phyloP scores from a whole-genome alignment of 2,888 invertebrate species.

The Dolomedes plantarius region DNA sequence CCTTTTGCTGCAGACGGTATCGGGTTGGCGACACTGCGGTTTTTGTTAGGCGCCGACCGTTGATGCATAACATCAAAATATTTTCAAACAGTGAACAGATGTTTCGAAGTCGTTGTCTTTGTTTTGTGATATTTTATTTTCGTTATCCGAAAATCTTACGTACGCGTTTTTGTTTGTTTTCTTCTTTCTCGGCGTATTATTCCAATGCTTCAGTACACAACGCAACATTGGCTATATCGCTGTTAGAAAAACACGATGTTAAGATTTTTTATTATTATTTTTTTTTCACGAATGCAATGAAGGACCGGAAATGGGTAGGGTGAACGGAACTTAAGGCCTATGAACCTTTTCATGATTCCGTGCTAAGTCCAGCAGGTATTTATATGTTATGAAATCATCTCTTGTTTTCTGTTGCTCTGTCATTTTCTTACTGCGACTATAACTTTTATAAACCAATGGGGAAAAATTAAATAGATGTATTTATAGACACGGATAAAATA shows the following conservation, averaged over 20 bases:
- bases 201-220: background rate
- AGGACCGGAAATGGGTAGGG: constrained; percentile 9
- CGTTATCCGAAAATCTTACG: background rate
- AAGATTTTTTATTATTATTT: background rate
- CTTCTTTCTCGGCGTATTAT: background rate
- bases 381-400: background rate
- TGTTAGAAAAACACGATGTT: background rate
- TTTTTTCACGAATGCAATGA: background rate
- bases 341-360: background rate
- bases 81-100: constrained; percentile 3
- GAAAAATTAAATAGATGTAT: no score
- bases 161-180: background rate
- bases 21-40: background rate
- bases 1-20: background rate
- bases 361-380: background rate
- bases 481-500: no score
- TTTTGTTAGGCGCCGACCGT: background rate
- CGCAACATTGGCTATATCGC: background rate
- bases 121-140: background rate
- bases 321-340: constrained; percentile 3
- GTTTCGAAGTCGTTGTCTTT: constrained; percentile 5
- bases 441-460: no score
- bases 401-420: no score
- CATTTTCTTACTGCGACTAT: no score
- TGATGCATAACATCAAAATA: constrained; percentile 3